Percentiles rank a stretch among this genome's conserved stretches.
phyloP scores from a whole-genome alignment of 2,797 vertebrate species.

The Tangara arthus region DNA sequence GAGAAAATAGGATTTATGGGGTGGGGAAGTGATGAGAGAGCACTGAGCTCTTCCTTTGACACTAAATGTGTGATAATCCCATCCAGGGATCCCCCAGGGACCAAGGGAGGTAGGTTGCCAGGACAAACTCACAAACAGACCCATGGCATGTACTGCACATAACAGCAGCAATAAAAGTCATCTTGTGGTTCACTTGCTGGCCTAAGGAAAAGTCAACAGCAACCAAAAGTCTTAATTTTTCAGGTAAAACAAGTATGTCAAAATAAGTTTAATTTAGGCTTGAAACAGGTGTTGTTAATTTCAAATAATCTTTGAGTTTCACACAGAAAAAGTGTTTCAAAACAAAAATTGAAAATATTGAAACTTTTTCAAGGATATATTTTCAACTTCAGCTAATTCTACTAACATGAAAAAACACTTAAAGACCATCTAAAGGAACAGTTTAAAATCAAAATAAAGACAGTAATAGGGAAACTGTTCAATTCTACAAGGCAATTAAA shows the following conservation, averaged over 20 bases:
- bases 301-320: not conserved
- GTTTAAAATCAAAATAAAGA: not conserved
- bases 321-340: not conserved
- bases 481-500: not conserved
- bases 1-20: not conserved
- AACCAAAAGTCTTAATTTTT: not conserved
- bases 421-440: not conserved
- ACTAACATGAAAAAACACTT: not conserved
- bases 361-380: not conserved
- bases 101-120: not conserved
- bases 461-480: not conserved
- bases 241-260: not conserved
- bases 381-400: not conserved
- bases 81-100: not conserved
- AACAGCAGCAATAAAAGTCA: not conserved
- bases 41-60: not conserved
- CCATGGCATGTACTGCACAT: rapidly evolving
- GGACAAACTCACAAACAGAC: not conserved
- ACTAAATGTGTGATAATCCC: not conserved
- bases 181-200: not conserved
- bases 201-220: not conserved
- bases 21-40: not conserved
- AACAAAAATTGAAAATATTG: not conserved
- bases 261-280: not conserved
- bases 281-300: not conserved